A percentile compares a stretch with the other conserved stretches of the same genome.
These are phyloP conservation scores for Liodrosophila aerea DNA, from an alignment of 2,888 invertebrate genomes.

Conservation along the genomic window DNA sequence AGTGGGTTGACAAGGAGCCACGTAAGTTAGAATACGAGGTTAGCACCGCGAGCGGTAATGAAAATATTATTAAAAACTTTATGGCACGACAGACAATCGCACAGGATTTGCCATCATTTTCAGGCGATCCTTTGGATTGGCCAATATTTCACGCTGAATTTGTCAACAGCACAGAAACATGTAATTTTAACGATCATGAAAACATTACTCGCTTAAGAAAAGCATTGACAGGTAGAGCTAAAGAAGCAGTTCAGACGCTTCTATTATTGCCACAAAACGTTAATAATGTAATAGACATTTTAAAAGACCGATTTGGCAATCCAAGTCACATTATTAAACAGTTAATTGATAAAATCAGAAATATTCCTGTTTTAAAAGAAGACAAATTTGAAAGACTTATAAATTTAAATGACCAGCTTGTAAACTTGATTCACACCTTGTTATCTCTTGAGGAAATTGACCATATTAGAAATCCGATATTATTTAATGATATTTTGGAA, in stretches of 20 bases:
- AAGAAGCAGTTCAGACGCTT: slow-evolving; percentile 2
- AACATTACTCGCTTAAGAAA: neutral
- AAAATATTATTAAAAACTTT: no score
- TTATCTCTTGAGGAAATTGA: neutral
- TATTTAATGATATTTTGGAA: slow-evolving; percentile 1
- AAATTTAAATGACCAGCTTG: neutral
- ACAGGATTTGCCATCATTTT: neutral
- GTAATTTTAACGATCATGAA: neutral
- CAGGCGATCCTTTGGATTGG: neutral
- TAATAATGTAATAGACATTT: neutral
- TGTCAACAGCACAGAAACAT: neutral
- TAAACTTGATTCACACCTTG: slow-evolving; percentile 1
- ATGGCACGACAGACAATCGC: neutral
- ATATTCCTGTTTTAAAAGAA: neutral
- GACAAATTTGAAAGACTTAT: neutral
- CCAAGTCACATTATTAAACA: neutral
- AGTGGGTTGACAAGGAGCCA: no score
- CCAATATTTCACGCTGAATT: slow-evolving; percentile 3
- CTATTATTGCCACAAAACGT: slow-evolving; percentile 1
- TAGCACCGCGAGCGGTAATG: no score
- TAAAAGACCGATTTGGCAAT: neutral
- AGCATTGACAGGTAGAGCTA: neutral
- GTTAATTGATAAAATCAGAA: neutral
- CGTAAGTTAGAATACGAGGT: no score
- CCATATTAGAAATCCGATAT: neutral